These are phyloP conservation scores for Drosophila subsilvestris DNA, from an alignment of 2,888 invertebrate genomes.

Conservation along the genomic window DNA sequence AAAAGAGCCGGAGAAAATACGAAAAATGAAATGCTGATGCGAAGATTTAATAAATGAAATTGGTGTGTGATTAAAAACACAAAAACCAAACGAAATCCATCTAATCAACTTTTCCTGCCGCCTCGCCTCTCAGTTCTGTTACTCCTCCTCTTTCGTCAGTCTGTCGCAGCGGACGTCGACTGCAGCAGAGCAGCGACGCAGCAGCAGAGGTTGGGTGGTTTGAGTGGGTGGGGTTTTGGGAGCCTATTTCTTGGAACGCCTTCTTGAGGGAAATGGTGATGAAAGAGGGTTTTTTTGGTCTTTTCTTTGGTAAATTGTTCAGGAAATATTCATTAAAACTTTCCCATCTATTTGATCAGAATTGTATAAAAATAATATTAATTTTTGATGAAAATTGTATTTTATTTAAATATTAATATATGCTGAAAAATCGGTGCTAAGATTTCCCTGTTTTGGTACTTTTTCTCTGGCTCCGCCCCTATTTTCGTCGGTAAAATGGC, in stretches of 20 bases:
- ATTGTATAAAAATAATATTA: not conserved
- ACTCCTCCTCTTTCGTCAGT: not conserved
- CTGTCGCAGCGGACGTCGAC: constrained; percentile 22
- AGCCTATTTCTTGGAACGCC: constrained; percentile 17
- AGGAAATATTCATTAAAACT: not conserved
- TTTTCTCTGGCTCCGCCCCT: constrained; percentile 24
- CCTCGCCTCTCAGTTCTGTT: constrained; percentile 35
- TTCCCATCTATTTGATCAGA: not conserved
- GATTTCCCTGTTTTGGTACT: constrained; percentile 3
- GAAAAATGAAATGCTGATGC: constrained; percentile 83
- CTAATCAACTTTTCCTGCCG: constrained; percentile 83
- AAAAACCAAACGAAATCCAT: constrained; percentile 84
- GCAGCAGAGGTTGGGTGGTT: not conserved
- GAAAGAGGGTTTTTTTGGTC: not conserved
- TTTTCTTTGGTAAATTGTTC: not conserved
- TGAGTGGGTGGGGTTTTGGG: constrained; percentile 6
- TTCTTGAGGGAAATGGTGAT: constrained; percentile 10
- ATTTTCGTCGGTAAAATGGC: constrained; percentile 23
- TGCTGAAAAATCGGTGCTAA: not conserved
- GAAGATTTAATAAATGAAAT: constrained; percentile 84
- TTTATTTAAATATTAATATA: not conserved
- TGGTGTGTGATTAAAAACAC: constrained; percentile 85
- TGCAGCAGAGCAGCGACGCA: constrained; percentile 23
- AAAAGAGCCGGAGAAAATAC: constrained; percentile 51
- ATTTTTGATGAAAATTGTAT: not conserved